Conservation (phyloP, 2,888 invertebrate genomes). For the Andricus curvator region DNA sequence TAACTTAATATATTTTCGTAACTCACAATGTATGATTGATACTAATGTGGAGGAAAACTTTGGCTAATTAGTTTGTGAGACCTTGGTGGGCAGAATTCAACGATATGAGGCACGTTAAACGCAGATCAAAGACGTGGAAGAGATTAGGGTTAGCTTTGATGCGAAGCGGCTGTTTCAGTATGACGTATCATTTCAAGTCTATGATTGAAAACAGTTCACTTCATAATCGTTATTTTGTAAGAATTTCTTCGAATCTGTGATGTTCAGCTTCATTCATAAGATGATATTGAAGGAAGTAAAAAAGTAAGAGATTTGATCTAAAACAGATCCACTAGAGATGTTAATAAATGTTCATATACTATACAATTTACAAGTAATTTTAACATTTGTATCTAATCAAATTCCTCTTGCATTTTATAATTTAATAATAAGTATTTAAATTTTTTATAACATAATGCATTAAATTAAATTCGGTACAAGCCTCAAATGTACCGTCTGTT, state of each 20-base stretch:
- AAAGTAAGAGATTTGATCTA: background rate
- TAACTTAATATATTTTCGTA: background rate
- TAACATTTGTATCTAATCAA: too few species aligned
- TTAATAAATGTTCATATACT: too few species aligned
- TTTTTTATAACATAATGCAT: too few species aligned
- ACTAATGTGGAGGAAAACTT: slow-evolving; percentile 6
- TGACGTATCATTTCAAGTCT: background rate
- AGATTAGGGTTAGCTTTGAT: slow-evolving; percentile 35
- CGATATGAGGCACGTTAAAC: slow-evolving; percentile 6
- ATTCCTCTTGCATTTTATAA: too few species aligned
- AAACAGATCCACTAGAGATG: background rate
- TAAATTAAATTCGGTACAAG: too few species aligned
- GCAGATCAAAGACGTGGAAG: slow-evolving; percentile 1
- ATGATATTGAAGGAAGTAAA: background rate
- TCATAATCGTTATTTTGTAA: background rate
- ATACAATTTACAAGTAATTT: too few species aligned
- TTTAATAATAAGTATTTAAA: too few species aligned
- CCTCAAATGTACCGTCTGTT: too few species aligned
- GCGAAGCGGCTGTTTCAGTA: slow-evolving; percentile 13
- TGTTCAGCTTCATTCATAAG: background rate
- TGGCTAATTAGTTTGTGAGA: slow-evolving; percentile 8
- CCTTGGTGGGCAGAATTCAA: slow-evolving; percentile 9
- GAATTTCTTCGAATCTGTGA: slow-evolving; percentile 16
- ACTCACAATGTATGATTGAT: background rate
- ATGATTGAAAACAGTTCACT: slow-evolving; percentile 25